Evolutionary conservation across 2,797 vertebrate genomes (phyloP), one percentile per base, ranked within the genome.

Genomic region (Tympanoctomys barrerae): DNA sequence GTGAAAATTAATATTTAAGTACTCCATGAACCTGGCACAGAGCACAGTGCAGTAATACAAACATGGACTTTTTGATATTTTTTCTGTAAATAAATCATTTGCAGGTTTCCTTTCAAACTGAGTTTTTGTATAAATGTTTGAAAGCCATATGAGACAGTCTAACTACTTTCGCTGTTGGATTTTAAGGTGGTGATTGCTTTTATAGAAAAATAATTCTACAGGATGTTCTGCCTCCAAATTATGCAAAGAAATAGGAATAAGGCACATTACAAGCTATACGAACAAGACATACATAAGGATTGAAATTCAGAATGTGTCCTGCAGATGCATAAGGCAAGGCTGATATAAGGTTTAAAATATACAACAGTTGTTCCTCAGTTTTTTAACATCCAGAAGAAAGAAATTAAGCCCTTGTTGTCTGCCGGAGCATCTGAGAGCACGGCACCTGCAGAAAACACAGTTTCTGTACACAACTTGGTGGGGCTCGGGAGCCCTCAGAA

Each of bases 121-220:
- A 28, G 42, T 91, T 96, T 94, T 83, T 31, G 39, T 62, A 42
- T 54, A 71, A 82, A 85, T 82, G 59, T 11, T 93, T 62, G 94
- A 92, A 68, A 80, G 52, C 42, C 79, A 61, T 81, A 70, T 2
- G 84, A 62, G 86, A 94, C 42, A 42, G 49, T 49, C 49, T 49
- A 77, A 57, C 39, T 49, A 33, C 57, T 64, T 90, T 91, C 54
- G 78, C 11, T 80, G 24, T 28, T 83, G 77, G 52, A 61, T 95
- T 70, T 86, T 94, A 90, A 82, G 21, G 83, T 57, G 33, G 36
- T 78, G 31, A 49, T 18, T 92, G 46, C 68, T 61, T 36, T 11
- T 54, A n/a, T 66, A 94, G 59, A 93, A 94, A 86, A 93, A 79
- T 84, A 91, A 94, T 61, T 87, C 83, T 90, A 71, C 21, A 91